phyloP scores from a whole-genome alignment of 2,797 vertebrate genomes.

The Lophura swinhoii region DNA sequence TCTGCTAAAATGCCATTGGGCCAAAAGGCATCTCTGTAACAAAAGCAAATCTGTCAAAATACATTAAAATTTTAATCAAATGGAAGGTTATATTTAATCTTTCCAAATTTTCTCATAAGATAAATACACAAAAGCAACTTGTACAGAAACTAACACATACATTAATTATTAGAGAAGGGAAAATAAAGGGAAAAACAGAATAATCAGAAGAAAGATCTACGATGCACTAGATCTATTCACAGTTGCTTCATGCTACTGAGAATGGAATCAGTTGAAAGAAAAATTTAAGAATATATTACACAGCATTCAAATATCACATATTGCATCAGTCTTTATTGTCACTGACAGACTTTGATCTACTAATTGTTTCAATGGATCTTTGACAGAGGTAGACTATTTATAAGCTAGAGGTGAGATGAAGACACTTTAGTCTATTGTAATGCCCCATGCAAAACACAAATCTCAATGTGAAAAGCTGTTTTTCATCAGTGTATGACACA shows the following conservation, averaged over 20 bases:
- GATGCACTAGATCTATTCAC: neutral
- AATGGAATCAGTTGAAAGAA: neutral
- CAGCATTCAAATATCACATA: neutral
- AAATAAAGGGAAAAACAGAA: neutral
- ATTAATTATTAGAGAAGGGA: neutral
- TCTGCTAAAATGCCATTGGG: slow-evolving; percentile 98
- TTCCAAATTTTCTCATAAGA: neutral
- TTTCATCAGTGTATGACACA: neutral
- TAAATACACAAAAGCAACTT: neutral
- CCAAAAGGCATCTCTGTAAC: slow-evolving; percentile 95
- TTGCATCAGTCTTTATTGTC: neutral
- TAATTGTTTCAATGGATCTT: neutral
- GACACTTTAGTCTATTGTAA: neutral
- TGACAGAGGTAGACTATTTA: neutral
- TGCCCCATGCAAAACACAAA: neutral
- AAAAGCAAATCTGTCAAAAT: slow-evolving; percentile 65
- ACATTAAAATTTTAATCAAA: slow-evolving; percentile 37
- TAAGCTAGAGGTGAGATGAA: neutral
- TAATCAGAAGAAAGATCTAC: neutral
- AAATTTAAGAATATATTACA: neutral
- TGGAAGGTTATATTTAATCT: neutral
- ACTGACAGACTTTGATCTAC: neutral
- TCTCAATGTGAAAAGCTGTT: neutral
- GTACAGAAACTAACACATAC: neutral
- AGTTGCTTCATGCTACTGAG: neutral